Conservation (phyloP, 2,888 invertebrate species). For the Deilephila elpenor region DNA sequence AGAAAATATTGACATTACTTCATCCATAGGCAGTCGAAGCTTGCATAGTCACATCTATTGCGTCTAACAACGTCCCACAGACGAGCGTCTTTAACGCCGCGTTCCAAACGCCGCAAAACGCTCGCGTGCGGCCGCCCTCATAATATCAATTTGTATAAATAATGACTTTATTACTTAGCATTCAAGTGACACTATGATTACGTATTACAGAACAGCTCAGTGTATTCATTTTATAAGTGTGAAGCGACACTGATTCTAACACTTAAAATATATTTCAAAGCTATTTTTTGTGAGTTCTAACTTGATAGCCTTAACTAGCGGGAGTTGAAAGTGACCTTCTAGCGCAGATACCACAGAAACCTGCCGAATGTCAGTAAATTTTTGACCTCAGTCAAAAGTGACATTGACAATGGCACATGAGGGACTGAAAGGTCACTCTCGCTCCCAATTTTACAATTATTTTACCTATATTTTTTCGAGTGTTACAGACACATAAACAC, state of each 20-base stretch:
- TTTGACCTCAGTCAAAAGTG: slow-evolving; percentile 7
- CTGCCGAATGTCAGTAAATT: background rate
- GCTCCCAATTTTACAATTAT: slow-evolving; percentile 50
- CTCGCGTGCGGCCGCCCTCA: slow-evolving; percentile 38
- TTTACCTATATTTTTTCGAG: slow-evolving; percentile 61
- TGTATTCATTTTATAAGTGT: slow-evolving; percentile 71
- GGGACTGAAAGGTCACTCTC: slow-evolving; percentile 51
- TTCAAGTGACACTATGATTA: slow-evolving; percentile 78
- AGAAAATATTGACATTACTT: slow-evolving; percentile 78
- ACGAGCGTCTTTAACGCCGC: slow-evolving; percentile 30
- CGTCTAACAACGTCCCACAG: slow-evolving; percentile 46
- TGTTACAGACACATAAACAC: slow-evolving; percentile 74
- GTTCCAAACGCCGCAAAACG: slow-evolving; percentile 35
- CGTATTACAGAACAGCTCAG: slow-evolving; percentile 81
- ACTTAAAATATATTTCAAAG: slow-evolving; percentile 75
- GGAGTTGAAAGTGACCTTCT: slow-evolving; percentile 10
- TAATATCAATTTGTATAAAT: slow-evolving; percentile 71
- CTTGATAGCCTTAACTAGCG: slow-evolving; percentile 34
- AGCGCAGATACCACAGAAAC: background rate
- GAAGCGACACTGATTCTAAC: slow-evolving; percentile 81
- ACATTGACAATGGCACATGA: background rate
- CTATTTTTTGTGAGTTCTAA: slow-evolving; percentile 77
- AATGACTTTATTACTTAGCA: slow-evolving; percentile 73
- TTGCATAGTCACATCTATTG: slow-evolving; percentile 69
- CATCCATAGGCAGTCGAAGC: slow-evolving; percentile 76